Evolutionary conservation across 2,113 vertebrate genomes (phyloP), one percentile per base, ranked within the genome.

Genomic region (Ibidorhyncha struthersii): DNA sequence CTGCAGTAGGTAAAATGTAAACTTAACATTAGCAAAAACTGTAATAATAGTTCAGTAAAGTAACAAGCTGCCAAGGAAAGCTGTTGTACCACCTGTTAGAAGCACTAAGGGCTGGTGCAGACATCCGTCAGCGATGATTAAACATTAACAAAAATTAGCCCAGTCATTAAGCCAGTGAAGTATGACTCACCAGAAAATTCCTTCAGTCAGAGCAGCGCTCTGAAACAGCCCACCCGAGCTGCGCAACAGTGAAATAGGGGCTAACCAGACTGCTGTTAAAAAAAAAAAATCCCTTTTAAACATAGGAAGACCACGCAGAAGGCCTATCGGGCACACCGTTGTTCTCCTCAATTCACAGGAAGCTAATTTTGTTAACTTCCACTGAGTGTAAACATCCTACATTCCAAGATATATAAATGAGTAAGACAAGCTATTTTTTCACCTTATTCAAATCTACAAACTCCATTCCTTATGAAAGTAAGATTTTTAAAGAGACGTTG

Each of bases 321-420:
- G 26, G 55, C 3, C 1, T 9, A 47, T 14, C 1, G 2, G 21
- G 40, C 53, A 77, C 34, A 45, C 27, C 2, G 1, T 17, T 55
- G 7, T 34, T 43, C 36, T 63, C 43, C 43, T 50, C 58, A 71
- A 15, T 71, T n/a, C 34, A 41, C 49, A 38, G 27, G 32, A 88
- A 63, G 63, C 20, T 61, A 21, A 27, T n/a, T 73, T 41, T 38
- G 53, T 30, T 47, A 49, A 53, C 29, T 66, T n/a, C 40, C 47
- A 45, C 41, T 45, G 6, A 45, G 13, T 50, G 52, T 6, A 65
- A 70, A 58, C 45, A 53, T 14, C 23, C 72, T 52, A 40, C 56
- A 66, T 52, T 78, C 17, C 38, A 52, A 40, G 14, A 63, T 41
- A 78, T 6, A 45, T 40, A 58, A 63, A 65, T 34, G 9, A 67